Evolutionary conservation across 2,113 vertebrate genomes (phyloP), one percentile per base, ranked within the genome.

Genomic region (Monopterus albus): DNA sequence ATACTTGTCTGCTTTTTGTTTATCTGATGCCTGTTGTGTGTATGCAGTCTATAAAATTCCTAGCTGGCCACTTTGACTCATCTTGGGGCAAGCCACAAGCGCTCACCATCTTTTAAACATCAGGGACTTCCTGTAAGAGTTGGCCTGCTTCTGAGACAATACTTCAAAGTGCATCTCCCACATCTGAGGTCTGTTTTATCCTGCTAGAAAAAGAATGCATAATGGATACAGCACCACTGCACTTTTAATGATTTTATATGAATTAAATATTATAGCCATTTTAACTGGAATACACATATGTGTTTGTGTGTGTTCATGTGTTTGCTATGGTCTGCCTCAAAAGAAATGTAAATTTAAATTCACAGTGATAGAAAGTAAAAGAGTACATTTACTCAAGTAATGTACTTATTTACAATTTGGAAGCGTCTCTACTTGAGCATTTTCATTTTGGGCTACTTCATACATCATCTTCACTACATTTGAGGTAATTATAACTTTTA

Each of bases 121-220:
- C 86, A 93, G 90, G 90, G 86, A 92, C 89, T 90, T 92, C 91
- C 91, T 92, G 89, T 93, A 93, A 93, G 91, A 92, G 90, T 87
- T 87, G 85, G 87, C 78, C 87, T 81, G 91, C 92, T 94, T 94
- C 92, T 92, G 90, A 94, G 92, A 89, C 91, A 87, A 84, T 84
- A 93, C 93, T 92, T 94, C 93, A 94, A 94, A 94, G 93, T 93
- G 87, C 78, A 83, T 85, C 92, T 75, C 85, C 86, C 87, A 94
- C 92, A 94, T 94, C 93, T 94, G 90, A 94, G 89, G 84, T 78
- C 89, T 93, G 92, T 94, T 94, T 94, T 94, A 94, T 94, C 93
- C 93, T 88, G 91, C 87, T 92, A 92, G 92, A 94, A 94, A 94
- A 91, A 91, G 93, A 94, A 94, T 94, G 90, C 86, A 87, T 94